Evolutionary conservation across 2,797 vertebrate species (phyloP).

Genomic region (Megaceryle alcyon): DNA sequence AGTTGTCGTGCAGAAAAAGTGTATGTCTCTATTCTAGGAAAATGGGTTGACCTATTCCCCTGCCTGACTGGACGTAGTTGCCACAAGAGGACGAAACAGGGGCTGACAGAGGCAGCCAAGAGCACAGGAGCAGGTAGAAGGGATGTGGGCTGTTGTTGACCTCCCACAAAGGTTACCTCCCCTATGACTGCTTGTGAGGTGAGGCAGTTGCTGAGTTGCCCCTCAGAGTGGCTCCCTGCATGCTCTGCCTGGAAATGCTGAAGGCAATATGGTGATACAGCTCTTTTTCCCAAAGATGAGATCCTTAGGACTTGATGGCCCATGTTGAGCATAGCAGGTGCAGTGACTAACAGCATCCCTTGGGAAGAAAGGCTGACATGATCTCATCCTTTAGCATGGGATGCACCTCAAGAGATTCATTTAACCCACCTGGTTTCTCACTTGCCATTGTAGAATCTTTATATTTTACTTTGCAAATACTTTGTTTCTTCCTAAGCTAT

Average conservation of each 20-base stretch:
- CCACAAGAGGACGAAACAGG: neutral
- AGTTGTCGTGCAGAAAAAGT: neutral
- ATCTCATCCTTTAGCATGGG: neutral
- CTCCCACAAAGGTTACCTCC: neutral
- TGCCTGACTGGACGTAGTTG: neutral
- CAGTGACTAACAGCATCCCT: neutral
- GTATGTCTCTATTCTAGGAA: neutral
- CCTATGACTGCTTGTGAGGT: neutral
- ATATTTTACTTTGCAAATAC: neutral
- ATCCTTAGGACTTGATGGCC: neutral
- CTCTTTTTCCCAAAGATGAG: neutral
- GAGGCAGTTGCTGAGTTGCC: neutral
- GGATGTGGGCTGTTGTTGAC: neutral
- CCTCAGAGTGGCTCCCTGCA: neutral
- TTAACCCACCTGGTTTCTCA: neutral
- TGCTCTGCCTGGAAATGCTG: neutral
- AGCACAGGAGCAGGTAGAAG: neutral
- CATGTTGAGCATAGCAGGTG: neutral
- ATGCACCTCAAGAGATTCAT: neutral
- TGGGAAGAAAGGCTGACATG: neutral
- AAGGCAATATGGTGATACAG: neutral
- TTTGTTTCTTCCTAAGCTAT: neutral
- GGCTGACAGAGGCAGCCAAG: neutral
- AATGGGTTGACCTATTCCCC: slow-evolving; percentile 29
- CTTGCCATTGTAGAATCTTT: neutral